Evolutionary conservation across 2,797 vertebrate species (phyloP).

Genomic region (Nasua narica): DNA sequence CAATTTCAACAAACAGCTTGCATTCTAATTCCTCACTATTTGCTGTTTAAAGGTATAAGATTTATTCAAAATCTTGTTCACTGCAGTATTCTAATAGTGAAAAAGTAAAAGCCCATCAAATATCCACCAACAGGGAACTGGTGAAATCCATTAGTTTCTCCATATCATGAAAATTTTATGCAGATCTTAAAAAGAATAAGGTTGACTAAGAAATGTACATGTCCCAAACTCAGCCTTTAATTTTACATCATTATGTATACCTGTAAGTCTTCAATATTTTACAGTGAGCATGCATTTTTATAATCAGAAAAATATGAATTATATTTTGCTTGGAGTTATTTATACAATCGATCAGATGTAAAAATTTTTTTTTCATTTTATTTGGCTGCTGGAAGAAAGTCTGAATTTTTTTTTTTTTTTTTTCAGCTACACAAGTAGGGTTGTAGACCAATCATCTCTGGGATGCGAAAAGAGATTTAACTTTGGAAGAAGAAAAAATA

Average conservation of each 20-base stretch:
- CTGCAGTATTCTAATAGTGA: background rate
- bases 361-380: background rate
- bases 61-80: background rate
- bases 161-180: conserved; percentile 3
- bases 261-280: background rate
- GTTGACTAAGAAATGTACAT: background rate
- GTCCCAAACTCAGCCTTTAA: background rate
- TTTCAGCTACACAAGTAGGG: background rate
- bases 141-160: background rate
- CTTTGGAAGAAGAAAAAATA: conserved; percentile 6
- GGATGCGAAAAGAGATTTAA: background rate
- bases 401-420: background rate
- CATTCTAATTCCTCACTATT: background rate
- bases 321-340: conserved; percentile 13
- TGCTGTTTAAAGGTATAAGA: background rate
- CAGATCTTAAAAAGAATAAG: background rate
- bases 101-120: conserved; percentile 1
- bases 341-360: background rate
- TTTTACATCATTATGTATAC: background rate
- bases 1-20: background rate
- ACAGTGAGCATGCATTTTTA: background rate
- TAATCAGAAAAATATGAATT: background rate
- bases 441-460: background rate
- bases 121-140: background rate
- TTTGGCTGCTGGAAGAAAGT: background rate